Evolutionary conservation across 37 sponge, comb jelly and placozoan genomes (phyloP).

Genomic region (Eunapius fragilis): DNA sequence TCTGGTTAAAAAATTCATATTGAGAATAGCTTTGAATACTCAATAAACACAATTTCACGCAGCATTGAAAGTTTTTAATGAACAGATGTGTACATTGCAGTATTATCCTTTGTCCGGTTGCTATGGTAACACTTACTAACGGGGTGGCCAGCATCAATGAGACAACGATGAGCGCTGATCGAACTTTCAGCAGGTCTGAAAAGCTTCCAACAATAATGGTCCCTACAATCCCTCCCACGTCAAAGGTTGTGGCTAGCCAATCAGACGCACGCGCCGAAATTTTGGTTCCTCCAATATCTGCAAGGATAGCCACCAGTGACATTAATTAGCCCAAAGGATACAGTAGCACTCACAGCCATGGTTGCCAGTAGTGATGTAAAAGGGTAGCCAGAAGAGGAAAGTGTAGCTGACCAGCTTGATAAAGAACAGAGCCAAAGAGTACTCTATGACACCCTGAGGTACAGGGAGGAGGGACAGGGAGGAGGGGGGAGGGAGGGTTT

Average conservation of each 20-base stretch:
- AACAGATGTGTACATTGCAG: no score
- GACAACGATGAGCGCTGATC: constrained; percentile 52
- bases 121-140: constrained; percentile 28
- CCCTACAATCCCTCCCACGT: constrained; percentile 88
- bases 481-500: neutral
- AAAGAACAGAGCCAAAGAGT: constrained; percentile 82
- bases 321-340: neutral
- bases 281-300: constrained; percentile 19
- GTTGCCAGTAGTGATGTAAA: constrained; percentile 49
- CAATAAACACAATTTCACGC: no score
- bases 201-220: constrained; percentile 33
- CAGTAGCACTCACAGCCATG: neutral
- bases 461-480: neutral
- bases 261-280: constrained; percentile 48
- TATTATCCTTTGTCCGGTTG: no score
- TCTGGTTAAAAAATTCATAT: no score
- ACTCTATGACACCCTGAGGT: constrained; percentile 69
- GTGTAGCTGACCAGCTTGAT: constrained; percentile 83
- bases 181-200: constrained; percentile 65
- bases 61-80: no score
- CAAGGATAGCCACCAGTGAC: neutral
- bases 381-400: constrained; percentile 90
- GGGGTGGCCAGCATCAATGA: constrained; percentile 68
- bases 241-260: constrained; percentile 72
- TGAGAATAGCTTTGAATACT: no score